Evolutionary conservation across 2,113 vertebrate species (phyloP).

Genomic region (Chamaetylas fuelleborni): DNA sequence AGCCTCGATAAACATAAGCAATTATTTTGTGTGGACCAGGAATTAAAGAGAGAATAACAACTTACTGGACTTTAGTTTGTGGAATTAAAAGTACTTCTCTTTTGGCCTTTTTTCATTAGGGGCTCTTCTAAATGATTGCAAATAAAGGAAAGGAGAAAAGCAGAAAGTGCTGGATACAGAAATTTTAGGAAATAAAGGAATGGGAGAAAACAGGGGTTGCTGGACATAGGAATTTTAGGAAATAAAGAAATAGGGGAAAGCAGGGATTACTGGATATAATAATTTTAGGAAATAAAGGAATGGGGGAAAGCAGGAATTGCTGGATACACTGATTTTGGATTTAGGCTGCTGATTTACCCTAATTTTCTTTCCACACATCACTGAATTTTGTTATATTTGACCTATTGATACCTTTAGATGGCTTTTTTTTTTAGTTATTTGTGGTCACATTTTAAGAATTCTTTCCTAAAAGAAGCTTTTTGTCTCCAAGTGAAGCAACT

Average conservation of each 20-base stretch:
- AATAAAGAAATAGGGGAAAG: not conserved
- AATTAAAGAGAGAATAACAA: slow-evolving; percentile 10
- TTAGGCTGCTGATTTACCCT: not conserved
- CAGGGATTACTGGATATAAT: not conserved
- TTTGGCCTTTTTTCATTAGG: slow-evolving; percentile 19
- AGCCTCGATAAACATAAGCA: slow-evolving; percentile 71
- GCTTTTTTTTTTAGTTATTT: not conserved
- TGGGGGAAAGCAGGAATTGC: not conserved
- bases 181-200: not conserved
- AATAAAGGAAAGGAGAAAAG: not conserved
- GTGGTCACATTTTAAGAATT: slow-evolving; percentile 3
- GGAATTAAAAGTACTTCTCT: not conserved
- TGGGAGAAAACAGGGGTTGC: not conserved
- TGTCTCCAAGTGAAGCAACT: not conserved
- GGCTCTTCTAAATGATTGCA: not conserved
- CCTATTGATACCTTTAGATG: not conserved
- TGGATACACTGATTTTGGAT: not conserved
- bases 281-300: not conserved
- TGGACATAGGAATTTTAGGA: not conserved
- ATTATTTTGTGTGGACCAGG: slow-evolving; percentile 62
- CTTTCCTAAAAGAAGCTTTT: not conserved
- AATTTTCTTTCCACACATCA: not conserved
- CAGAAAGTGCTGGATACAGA: not conserved
- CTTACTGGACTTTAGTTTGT: not conserved
- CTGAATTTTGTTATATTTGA: not conserved